phyloP scores from a whole-genome alignment of 1,140 invertebrate genomes.

The Dendrolimus punctatus region DNA sequence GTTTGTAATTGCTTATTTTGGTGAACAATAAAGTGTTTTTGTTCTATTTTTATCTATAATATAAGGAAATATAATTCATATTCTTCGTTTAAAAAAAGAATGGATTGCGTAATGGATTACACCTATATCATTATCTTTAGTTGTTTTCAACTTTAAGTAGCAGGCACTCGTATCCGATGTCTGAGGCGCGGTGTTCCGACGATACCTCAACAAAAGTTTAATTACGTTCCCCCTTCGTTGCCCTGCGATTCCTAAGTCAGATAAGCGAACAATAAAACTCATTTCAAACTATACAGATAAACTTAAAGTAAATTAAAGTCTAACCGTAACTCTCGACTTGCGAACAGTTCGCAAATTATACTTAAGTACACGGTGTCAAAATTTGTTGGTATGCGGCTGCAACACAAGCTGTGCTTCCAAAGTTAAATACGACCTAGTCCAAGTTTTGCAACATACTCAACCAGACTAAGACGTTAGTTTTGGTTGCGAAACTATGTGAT shows the following conservation, averaged over 20 bases:
- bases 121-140: too few species aligned
- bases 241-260: conserved; percentile 6
- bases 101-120: too few species aligned
- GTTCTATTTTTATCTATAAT: too few species aligned
- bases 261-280: conserved; percentile 10
- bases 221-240: conserved; percentile 4
- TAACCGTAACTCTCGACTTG: conserved; percentile 16
- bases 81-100: too few species aligned
- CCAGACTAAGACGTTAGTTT: conserved; percentile 50
- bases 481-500: conserved; percentile 31
- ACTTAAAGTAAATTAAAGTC: conserved; percentile 24
- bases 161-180: too few species aligned
- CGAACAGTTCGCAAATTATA: conserved; percentile 36
- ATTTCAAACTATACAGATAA: conserved; percentile 14
- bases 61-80: too few species aligned
- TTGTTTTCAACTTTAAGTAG: too few species aligned
- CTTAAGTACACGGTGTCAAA: conserved; percentile 56
- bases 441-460: conserved; percentile 54
- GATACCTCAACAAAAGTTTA: conserved; percentile 10
- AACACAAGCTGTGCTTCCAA: conserved; percentile 56
- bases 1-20: too few species aligned
- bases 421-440: conserved; percentile 65
- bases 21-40: too few species aligned
- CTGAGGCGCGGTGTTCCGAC: too few species aligned
- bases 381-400: conserved; percentile 60